Conservation (phyloP, 2,797 vertebrate species). For the Rhynchonycteris naso region DNA sequence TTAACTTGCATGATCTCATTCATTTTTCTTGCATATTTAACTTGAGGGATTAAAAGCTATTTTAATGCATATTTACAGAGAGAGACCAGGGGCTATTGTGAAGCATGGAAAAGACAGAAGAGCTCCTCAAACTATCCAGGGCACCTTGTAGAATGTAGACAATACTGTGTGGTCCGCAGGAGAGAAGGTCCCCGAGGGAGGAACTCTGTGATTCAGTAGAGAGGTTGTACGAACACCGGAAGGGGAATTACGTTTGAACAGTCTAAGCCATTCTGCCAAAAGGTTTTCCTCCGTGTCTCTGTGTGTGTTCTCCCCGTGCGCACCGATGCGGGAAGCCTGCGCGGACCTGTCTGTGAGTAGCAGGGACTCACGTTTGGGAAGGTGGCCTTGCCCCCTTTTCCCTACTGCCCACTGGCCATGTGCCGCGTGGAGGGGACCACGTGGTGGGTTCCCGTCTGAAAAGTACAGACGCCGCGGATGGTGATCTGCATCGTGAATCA, state of each 20-base stretch:
- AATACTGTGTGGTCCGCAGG: too few relatives aligned
- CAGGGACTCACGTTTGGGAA: not conserved
- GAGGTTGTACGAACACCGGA: not conserved
- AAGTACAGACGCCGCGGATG: not conserved
- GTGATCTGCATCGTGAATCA: not conserved
- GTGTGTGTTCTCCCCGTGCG: not conserved
- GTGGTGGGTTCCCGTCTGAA: not conserved
- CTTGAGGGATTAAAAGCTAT: not conserved
- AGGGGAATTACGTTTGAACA: not conserved
- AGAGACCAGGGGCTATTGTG: not conserved
- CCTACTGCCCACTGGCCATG: not conserved
- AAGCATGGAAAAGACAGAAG: not conserved
- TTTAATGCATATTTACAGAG: not conserved
- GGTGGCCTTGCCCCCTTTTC: not conserved
- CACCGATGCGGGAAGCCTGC: not conserved
- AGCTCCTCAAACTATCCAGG: not conserved
- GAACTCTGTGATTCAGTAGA: not conserved
- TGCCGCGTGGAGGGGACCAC: rapidly evolving
- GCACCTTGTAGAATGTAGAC: not conserved
- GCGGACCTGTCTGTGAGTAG: not conserved
- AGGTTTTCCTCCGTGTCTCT: not conserved
- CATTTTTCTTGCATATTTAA: not conserved
- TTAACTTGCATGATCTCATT: not conserved
- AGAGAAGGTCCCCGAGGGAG: not conserved
- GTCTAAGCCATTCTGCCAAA: not conserved